Evolutionary conservation across 2,113 vertebrate genomes (phyloP).

Genomic region (Bufo gargarizans): DNA sequence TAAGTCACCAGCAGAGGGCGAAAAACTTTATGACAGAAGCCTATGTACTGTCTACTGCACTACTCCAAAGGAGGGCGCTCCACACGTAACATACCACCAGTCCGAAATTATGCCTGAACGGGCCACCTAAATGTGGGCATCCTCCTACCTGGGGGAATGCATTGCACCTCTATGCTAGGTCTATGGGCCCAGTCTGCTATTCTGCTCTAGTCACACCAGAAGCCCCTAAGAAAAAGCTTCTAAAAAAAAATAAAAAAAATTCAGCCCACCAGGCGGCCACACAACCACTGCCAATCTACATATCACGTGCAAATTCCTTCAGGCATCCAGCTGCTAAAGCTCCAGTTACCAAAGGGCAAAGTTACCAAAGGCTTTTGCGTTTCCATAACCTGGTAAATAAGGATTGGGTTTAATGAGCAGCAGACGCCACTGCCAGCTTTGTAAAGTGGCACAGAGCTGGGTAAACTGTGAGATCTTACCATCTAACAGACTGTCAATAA

Average conservation of each 20-base stretch:
- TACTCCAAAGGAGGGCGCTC: no score
- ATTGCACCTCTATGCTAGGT: neutral
- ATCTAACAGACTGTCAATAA: slow-evolving; percentile 32
- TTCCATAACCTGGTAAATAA: slow-evolving; percentile 4
- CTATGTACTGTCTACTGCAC: neutral
- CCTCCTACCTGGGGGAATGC: no score
- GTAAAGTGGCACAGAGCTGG: neutral
- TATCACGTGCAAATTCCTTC: slow-evolving; percentile 25
- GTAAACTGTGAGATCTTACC: neutral
- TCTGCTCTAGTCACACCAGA: no score
- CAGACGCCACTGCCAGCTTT: neutral
- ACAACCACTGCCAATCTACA: neutral
- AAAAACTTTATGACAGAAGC: neutral
- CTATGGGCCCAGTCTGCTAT: no score
- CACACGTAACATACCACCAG: no score
- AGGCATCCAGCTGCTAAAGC: neutral
- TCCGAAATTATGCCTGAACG: no score
- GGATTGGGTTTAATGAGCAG: neutral
- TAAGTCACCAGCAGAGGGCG: neutral
- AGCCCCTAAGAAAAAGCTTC: neutral
- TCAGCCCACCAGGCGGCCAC: neutral
- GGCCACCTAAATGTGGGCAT: no score
- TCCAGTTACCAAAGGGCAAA: slow-evolving; percentile 27
- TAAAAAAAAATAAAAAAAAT: no score
- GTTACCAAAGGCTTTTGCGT: slow-evolving; percentile 10